These are phyloP conservation scores for Hydractinia echinata DNA, from an alignment of 30 jellyfish, hydroid and myxozoan species.

Conservation along the genomic window DNA sequence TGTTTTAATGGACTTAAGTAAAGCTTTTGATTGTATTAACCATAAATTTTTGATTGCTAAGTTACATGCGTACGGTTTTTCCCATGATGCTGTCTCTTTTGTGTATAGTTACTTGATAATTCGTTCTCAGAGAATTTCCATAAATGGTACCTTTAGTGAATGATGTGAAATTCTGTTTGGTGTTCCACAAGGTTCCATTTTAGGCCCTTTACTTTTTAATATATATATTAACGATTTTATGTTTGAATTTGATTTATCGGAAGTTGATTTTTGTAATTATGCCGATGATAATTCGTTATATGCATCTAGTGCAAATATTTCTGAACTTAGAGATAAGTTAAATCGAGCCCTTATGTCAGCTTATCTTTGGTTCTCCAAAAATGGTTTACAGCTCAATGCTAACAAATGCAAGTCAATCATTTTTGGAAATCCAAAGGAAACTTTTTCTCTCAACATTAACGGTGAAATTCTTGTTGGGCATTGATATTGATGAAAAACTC, in stretches of 20 bases:
- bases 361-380: constrained; percentile 5
- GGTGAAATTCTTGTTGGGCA: not conserved
- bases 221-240: not conserved
- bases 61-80: constrained; percentile 5
- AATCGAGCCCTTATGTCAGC: too few species aligned
- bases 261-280: not conserved
- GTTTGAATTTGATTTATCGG: not conserved
- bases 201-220: too few species aligned
- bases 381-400: constrained; percentile 4
- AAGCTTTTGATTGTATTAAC: constrained; percentile 8
- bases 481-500: too few species aligned
- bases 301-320: not conserved
- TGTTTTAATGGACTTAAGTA: constrained; percentile 8
- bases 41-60: constrained; percentile 2
- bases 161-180: not conserved
- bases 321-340: not conserved
- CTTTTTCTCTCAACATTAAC: not conserved
- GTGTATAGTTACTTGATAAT: not conserved
- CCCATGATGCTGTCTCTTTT: constrained; percentile 7
- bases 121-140: not conserved
- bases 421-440: constrained; percentile 7
- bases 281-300: constrained; percentile 1
- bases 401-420: constrained; percentile 8
- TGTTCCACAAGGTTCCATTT: too few species aligned
- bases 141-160: not conserved